Conservation (phyloP, 30 jellyfish, hydroid and myxozoan species). For the Rhopilema esculentum region DNA sequence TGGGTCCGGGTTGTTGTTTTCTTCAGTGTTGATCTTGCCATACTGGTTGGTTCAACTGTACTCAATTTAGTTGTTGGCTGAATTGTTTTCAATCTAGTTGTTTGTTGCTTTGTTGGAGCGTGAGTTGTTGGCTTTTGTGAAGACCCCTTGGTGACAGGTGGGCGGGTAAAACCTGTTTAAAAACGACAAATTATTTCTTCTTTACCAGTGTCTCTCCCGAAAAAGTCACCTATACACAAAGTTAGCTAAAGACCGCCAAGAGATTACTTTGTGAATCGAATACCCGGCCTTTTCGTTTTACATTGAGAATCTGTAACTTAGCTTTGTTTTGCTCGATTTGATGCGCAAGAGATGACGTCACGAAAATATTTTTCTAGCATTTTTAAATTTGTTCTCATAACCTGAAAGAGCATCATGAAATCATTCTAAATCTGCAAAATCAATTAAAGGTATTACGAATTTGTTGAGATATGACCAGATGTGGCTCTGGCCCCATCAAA, state of each 20-base stretch:
- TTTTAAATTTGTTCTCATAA: neutral
- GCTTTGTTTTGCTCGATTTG: neutral
- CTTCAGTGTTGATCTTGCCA: neutral
- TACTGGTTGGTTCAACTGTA: neutral
- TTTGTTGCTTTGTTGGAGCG: neutral
- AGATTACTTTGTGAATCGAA: no score
- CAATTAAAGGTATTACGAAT: no score
- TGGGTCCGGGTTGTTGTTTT: neutral
- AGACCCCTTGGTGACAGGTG: neutral
- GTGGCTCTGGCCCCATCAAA: no score
- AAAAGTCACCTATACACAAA: no score
- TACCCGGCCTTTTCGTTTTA: no score
- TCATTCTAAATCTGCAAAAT: no score
- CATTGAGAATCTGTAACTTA: neutral
- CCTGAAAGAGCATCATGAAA: no score
- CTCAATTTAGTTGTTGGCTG: neutral
- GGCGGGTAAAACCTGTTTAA: constrained; percentile 13
- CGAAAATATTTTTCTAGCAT: neutral
- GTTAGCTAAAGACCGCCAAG: no score
- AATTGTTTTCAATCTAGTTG: neutral
- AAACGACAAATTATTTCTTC: no score
- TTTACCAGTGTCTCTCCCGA: no score
- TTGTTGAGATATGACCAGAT: no score
- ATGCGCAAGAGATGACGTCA: neutral
- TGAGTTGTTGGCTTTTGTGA: neutral